Evolutionary conservation across 1,140 invertebrate species (phyloP), one percentile per base, ranked within the genome.

Genomic region (Papilio machaon): DNA sequence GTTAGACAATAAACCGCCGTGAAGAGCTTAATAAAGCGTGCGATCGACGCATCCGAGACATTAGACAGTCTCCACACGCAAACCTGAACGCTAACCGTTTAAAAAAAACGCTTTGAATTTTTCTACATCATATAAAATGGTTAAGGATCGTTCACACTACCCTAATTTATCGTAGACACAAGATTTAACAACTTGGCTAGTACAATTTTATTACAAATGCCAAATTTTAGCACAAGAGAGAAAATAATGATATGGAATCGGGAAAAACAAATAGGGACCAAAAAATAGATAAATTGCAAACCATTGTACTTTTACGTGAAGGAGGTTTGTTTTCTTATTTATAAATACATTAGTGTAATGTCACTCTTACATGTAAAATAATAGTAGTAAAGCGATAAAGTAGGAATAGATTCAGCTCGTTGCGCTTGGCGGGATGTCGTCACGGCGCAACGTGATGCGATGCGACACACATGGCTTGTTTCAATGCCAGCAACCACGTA

Each of bases 41-140:
- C 73, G 80, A 73, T 82, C 80, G 75, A 82, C 82, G 80, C 81
- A 84, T 84, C 81, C 85, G 83, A 81, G 76, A 73, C 81, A 64
- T 83, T 85, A 83, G 82, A 75, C 81, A 86, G 84, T 86, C 82
- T 77, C 75, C 82, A 79, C 85, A 85, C 81, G 83, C 85, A 80
- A 85, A 82, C 79, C 60, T 60, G 46, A 80, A 83, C 77, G 81
- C 76, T 80, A 58, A 67, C 47, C 54, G 79, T 83, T 80, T 83
- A 78, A 76, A 81, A 30, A 70, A 80, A 84, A 58, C 13, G 60
- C 79, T 58, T 80, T 79, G 15, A 79, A 80, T 80, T 80, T 82
- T 82, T 76, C 64, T 70, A 70, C 30, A 70, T 11, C 64, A 13
- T 35, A 70, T 38, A 70, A 70, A 70, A 70, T 70, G 13, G 64